Evolutionary conservation across 2,113 vertebrate genomes (phyloP).

Genomic region (Bufo bufo): DNA sequence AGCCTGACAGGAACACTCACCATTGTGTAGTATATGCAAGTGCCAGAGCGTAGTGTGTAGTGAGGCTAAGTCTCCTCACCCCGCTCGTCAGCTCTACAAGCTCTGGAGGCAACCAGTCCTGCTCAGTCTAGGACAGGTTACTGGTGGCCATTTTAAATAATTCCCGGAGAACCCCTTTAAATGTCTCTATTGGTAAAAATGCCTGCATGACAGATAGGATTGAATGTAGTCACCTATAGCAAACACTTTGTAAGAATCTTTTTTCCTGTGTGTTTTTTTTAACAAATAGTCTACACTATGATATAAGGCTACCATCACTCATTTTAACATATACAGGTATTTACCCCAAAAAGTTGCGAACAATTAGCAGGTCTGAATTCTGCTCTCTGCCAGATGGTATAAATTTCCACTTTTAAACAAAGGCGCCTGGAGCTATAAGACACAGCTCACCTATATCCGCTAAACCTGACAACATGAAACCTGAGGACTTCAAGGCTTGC

Average conservation of each 20-base stretch:
- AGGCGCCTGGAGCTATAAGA: conserved; percentile 17
- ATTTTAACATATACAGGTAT: background rate
- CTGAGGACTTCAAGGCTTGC: conserved; percentile 54
- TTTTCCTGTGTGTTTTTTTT: background rate
- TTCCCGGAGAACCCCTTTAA: no score
- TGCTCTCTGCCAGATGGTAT: background rate
- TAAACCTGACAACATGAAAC: conserved; percentile 56
- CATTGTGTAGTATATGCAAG: no score
- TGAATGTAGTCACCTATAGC: background rate
- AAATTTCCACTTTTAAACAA: conserved; percentile 29
- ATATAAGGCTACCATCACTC: background rate
- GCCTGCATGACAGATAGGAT: background rate
- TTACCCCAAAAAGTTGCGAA: background rate
- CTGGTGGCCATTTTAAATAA: no score
- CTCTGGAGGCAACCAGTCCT: no score
- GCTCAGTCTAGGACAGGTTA: no score
- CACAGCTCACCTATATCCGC: conserved; percentile 8
- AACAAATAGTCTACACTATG: background rate
- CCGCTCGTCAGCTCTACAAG: no score
- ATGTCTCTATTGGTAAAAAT: no score
- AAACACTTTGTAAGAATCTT: background rate
- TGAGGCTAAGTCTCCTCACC: no score
- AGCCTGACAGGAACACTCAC: no score
- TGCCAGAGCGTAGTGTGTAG: no score
- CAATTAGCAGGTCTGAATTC: background rate